Evolutionary conservation across 2,888 invertebrate species (phyloP).

Genomic region (Eupithecia vulgata): DNA sequence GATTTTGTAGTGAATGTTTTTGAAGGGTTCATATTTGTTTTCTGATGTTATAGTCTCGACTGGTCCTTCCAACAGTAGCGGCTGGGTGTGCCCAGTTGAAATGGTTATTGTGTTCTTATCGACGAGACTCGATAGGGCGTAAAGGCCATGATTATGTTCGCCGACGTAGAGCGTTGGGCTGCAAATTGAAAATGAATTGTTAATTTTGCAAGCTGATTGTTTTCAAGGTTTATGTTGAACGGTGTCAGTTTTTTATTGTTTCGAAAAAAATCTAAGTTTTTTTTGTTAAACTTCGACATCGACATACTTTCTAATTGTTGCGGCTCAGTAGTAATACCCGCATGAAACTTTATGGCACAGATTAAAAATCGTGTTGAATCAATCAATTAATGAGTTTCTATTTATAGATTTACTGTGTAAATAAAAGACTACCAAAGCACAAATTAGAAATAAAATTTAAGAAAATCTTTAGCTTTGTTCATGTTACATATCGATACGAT

Average conservation of each 20-base stretch:
- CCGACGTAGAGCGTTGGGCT: constrained; percentile 97
- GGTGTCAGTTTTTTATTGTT: not conserved
- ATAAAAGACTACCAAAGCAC: not conserved
- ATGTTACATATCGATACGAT: not conserved
- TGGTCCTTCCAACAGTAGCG: constrained; percentile 91
- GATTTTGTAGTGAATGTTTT: constrained; percentile 77
- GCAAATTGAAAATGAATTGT: constrained; percentile 54
- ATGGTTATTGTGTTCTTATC: constrained; percentile 95
- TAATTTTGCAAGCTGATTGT: not conserved
- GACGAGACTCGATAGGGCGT: constrained; percentile 95
- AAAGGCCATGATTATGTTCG: constrained; percentile 91
- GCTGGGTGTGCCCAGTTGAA: constrained; percentile 87
- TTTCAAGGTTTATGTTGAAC: not conserved
- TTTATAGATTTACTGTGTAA: not conserved
- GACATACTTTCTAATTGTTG: constrained; percentile 5
- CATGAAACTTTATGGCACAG: not conserved
- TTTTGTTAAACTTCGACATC: too few species aligned
- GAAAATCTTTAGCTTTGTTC: not conserved
- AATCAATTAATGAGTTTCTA: not conserved
- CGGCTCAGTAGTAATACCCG: not conserved
- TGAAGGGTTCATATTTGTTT: constrained; percentile 76
- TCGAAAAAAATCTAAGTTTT: too few species aligned
- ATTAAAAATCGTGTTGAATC: too few species aligned
- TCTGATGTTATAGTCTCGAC: constrained; percentile 57
- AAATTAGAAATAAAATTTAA: not conserved